A percentile compares a stretch with the other conserved stretches of the same genome.
Conservation (phyloP, 2,888 invertebrate genomes). For the Mythimna loreyi region DNA sequence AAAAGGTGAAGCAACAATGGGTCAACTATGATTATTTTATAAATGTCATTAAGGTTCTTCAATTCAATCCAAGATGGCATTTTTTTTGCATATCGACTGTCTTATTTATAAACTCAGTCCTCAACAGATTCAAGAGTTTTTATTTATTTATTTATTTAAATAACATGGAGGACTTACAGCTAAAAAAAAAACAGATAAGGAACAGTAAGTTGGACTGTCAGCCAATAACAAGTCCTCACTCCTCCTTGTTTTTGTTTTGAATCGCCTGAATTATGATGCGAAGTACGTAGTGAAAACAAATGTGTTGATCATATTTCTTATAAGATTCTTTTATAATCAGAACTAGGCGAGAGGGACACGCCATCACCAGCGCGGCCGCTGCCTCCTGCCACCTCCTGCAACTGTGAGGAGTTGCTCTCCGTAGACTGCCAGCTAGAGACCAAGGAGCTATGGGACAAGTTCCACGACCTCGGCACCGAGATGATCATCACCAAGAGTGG, state of each 20-base stretch:
- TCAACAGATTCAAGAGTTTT: too few relatives aligned
- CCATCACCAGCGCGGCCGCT: slow-evolving; percentile 86
- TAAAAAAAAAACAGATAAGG: too few relatives aligned
- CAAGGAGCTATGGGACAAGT: slow-evolving; percentile 99
- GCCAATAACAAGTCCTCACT: too few relatives aligned
- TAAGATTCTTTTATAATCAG: slow-evolving; percentile 65
- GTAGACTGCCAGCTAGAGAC: slow-evolving; percentile 98
- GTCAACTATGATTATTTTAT: neutral
- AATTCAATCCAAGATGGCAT: neutral
- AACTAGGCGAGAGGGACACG: slow-evolving; percentile 88
- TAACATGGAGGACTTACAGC: too few relatives aligned
- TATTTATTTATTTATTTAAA: too few relatives aligned
- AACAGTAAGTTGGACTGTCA: too few relatives aligned
- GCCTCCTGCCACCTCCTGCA: slow-evolving; percentile 92
- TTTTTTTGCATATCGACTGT: neutral
- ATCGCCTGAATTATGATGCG: too few relatives aligned
- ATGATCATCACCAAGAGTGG: slow-evolving; percentile 99
- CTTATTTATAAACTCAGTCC: neutral
- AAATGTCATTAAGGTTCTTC: too few relatives aligned
- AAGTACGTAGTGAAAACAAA: too few relatives aligned
- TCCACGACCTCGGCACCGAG: slow-evolving; percentile 98
- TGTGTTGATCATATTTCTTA: neutral
- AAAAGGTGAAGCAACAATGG: neutral
- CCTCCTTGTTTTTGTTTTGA: too few relatives aligned
- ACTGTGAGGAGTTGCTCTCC: slow-evolving; percentile 95